Evolutionary conservation across 2,797 vertebrate species (phyloP).

Genomic region (Myotis daubentonii): DNA sequence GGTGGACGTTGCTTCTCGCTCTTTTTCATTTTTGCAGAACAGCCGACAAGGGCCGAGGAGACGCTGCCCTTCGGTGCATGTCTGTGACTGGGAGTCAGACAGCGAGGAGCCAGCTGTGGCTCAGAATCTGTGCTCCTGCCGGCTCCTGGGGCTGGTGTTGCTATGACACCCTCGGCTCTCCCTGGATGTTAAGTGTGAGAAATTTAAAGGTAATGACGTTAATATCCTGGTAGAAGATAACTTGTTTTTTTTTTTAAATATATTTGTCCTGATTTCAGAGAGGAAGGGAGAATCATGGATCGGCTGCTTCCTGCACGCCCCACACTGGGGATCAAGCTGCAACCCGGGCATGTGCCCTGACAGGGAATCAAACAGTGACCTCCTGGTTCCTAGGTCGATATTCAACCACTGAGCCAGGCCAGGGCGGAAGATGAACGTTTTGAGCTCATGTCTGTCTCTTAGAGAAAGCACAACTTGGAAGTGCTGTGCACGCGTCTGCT

Average conservation of each 20-base stretch:
- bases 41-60: not conserved
- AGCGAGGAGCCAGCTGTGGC: not conserved
- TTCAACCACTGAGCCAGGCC: too few species aligned
- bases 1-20: not conserved
- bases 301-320: too few species aligned
- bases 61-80: not conserved
- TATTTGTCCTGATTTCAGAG: too few species aligned
- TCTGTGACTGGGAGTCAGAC: not conserved
- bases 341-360: too few species aligned
- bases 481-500: not conserved
- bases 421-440: not conserved
- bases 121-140: not conserved
- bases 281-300: too few species aligned
- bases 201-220: slow-evolving; percentile 42
- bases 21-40: not conserved
- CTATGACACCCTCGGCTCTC: not conserved
- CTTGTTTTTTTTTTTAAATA: too few species aligned
- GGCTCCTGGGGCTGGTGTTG: not conserved
- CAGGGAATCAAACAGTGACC: too few species aligned
- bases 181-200: slow-evolving; percentile 8
- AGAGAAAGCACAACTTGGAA: not conserved
- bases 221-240: not conserved
- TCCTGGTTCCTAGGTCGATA: too few species aligned
- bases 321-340: too few species aligned
- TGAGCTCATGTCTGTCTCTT: not conserved